Conservation (phyloP, 37 sponge, comb jelly and placozoan species). For the Eunapius fragilis region DNA sequence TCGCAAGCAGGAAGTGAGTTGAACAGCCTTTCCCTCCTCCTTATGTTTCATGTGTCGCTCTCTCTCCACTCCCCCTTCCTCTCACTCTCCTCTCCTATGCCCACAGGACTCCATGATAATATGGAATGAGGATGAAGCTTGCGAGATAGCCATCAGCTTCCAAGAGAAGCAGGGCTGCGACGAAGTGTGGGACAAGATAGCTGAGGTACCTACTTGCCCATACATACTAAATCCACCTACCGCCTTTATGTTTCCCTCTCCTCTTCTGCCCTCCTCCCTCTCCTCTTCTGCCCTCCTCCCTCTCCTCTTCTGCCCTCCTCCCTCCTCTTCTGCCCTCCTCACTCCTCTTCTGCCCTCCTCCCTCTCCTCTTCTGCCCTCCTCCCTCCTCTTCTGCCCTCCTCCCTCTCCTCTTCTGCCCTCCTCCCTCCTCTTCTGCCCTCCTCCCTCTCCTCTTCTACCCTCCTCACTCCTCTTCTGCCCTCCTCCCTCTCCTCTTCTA, state of each 20-base stretch:
- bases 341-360: neutral
- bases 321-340: too few species aligned
- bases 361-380: too few species aligned
- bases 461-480: neutral
- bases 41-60: neutral
- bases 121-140: slow-evolving; percentile 88
- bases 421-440: too few species aligned
- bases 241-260: too few species aligned
- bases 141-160: slow-evolving; percentile 94
- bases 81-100: neutral
- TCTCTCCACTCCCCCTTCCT: neutral
- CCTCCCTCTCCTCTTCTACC: neutral
- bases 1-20: slow-evolving; percentile 83
- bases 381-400: neutral
- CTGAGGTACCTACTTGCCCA: slow-evolving; percentile 58
- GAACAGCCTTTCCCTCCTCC: neutral
- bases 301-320: too few species aligned
- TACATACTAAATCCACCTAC: too few species aligned
- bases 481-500: neutral
- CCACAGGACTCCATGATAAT: slow-evolving; percentile 90
- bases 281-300: too few species aligned
- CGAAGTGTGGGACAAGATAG: slow-evolving; percentile 91
- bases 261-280: too few species aligned
- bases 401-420: neutral
- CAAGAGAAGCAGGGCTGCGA: slow-evolving; percentile 93